Percentiles rank a stretch among this genome's conserved stretches.
Conservation (phyloP, 1,140 invertebrate genomes). For the Eumeta japonica region DNA sequence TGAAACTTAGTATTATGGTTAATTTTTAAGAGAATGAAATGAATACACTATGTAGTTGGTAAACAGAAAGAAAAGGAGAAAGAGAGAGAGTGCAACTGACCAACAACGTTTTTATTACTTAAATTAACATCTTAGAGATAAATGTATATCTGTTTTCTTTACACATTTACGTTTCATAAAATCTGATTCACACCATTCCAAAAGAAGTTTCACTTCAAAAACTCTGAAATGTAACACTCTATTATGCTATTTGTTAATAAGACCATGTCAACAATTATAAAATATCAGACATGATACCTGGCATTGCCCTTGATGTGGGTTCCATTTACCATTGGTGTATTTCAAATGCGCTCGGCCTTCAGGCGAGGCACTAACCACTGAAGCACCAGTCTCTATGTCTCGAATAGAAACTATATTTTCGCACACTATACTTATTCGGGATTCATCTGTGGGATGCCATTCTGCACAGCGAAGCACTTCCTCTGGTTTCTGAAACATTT, state of each 20-base stretch:
- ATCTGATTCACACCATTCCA: no score
- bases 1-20: no score
- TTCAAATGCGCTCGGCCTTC: slow-evolving; percentile 72
- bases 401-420: slow-evolving; percentile 71
- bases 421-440: slow-evolving; percentile 70
- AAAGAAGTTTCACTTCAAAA: no score
- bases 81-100: no score
- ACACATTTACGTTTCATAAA: no score
- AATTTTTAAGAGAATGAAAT: no score
- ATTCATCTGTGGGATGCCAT: slow-evolving; percentile 82
- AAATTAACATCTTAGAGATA: no score
- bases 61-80: no score
- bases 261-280: not conserved
- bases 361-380: slow-evolving; percentile 39
- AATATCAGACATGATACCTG: slow-evolving; percentile 50
- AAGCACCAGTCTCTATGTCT: slow-evolving; percentile 53
- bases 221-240: no score
- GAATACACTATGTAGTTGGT: no score
- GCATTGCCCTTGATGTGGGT: slow-evolving; percentile 85
- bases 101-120: no score
- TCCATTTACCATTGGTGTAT: slow-evolving; percentile 87
- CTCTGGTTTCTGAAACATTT: slow-evolving; percentile 61
- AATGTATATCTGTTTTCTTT: no score
- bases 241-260: not conserved
- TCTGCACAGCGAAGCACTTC: slow-evolving; percentile 75